These are phyloP conservation scores for Zaprionus africanus DNA, from an alignment of 1,140 invertebrate species.

Conservation along the genomic window DNA sequence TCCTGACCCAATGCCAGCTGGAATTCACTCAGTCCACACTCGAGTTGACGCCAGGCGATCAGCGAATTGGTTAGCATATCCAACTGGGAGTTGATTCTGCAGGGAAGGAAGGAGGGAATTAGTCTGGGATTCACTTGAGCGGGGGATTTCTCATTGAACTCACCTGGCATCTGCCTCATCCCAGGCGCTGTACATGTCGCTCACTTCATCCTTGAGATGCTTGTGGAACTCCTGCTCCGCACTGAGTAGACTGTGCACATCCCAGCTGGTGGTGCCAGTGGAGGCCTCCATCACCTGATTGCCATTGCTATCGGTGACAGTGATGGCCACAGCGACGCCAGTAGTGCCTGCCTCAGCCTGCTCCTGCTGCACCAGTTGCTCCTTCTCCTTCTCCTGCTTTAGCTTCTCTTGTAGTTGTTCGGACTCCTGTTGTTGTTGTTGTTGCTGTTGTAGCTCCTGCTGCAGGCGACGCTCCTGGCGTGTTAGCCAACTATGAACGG, in stretches of 20 bases:
- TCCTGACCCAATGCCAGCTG: slow-evolving; percentile 87
- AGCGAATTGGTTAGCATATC: slow-evolving; percentile 84
- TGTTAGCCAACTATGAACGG: slow-evolving; percentile 89
- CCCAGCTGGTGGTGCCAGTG: slow-evolving; percentile 84
- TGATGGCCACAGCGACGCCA: slow-evolving; percentile 52
- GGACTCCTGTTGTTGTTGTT: slow-evolving; percentile 57
- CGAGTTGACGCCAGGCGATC: slow-evolving; percentile 88
- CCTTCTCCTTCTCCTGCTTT: slow-evolving; percentile 3
- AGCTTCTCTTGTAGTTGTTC: slow-evolving; percentile 54
- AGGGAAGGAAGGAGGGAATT: neutral
- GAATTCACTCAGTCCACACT: slow-evolving; percentile 87
- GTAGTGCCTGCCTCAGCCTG: slow-evolving; percentile 7
- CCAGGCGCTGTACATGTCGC: slow-evolving; percentile 90
- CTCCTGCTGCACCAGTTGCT: neutral
- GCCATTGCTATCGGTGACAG: slow-evolving; percentile 74
- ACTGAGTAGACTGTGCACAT: slow-evolving; percentile 69
- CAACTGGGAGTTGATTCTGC: slow-evolving; percentile 77
- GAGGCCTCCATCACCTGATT: slow-evolving; percentile 69
- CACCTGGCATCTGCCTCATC: slow-evolving; percentile 91
- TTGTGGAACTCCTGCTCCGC: slow-evolving; percentile 84
- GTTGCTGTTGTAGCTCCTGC: slow-evolving; percentile 60
- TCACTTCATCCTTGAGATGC: slow-evolving; percentile 89
- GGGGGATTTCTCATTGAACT: slow-evolving; percentile 54
- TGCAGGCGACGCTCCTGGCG: slow-evolving; percentile 85
- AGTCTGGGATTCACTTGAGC: neutral